phyloP scores from a whole-genome alignment of 2,113 vertebrate genomes.

The Ardeotis arabs region DNA sequence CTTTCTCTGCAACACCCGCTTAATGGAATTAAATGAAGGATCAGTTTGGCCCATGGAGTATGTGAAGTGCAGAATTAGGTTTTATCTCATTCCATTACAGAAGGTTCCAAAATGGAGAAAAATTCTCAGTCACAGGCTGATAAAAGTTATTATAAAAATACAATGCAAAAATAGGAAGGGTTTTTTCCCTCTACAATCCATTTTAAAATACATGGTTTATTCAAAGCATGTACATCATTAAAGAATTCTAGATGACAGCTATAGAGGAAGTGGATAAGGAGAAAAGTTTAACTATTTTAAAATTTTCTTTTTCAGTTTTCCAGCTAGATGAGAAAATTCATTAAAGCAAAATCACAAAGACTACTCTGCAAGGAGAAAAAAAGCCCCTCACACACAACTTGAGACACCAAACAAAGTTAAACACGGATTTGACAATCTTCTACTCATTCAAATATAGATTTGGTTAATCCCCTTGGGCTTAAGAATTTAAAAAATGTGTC shows the following conservation, averaged over 20 bases:
- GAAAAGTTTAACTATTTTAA: constrained; percentile 14
- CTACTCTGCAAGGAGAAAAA: not conserved
- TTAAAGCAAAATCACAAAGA: not conserved
- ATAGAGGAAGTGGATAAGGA: not conserved
- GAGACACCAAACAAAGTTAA: not conserved
- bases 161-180: not conserved
- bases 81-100: not conserved
- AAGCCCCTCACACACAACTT: not conserved
- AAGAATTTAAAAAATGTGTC: not conserved
- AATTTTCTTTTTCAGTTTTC: not conserved
- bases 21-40: not conserved
- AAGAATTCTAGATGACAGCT: not conserved
- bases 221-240: not conserved
- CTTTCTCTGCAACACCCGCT: not conserved
- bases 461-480: not conserved
- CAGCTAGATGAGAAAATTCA: not conserved
- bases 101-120: not conserved
- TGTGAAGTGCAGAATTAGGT: not conserved
- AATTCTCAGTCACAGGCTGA: not conserved
- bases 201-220: not conserved
- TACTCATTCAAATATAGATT: not conserved
- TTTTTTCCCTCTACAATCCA: not conserved
- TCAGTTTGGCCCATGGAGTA: not conserved
- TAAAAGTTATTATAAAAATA: not conserved
- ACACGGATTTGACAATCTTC: not conserved